A percentile compares a stretch with the other conserved stretches of the same genome.
phyloP scores from a whole-genome alignment of 2,113 vertebrate species.

The Pelecanoides urinatrix region DNA sequence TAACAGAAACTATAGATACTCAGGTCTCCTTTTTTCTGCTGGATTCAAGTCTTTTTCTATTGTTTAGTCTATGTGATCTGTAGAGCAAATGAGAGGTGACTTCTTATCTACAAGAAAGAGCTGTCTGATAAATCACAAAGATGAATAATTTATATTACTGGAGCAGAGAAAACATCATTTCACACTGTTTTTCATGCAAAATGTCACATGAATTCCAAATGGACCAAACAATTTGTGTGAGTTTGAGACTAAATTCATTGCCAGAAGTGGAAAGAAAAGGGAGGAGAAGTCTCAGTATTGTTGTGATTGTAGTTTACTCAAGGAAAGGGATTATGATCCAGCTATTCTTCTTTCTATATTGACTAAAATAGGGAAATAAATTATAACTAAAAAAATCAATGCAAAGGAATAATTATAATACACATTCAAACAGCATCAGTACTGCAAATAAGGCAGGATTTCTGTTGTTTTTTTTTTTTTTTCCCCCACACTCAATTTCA shows the following conservation, averaged over 20 bases:
- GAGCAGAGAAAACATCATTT: conserved; percentile 69
- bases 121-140: conserved; percentile 66
- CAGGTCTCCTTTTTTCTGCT: background rate
- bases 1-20: background rate
- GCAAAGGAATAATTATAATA: conserved; percentile 34
- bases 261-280: conserved; percentile 3
- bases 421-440: background rate
- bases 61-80: conserved; percentile 57
- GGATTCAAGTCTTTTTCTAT: conserved; percentile 49
- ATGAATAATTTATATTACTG: conserved; percentile 76
- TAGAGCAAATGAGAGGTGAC: conserved; percentile 56
- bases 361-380: conserved; percentile 66
- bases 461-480: background rate
- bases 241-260: conserved; percentile 37
- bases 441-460: background rate
- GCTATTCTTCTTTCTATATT: conserved; percentile 5
- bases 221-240: conserved; percentile 52
- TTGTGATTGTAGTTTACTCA: conserved; percentile 9
- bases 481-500: conserved; percentile 42
- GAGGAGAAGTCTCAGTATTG: background rate
- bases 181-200: conserved; percentile 68
- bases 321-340: conserved; percentile 23
- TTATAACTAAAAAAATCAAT: conserved; percentile 43
- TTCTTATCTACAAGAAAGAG: conserved; percentile 73
- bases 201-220: conserved; percentile 73